Conservation (phyloP, 2,797 vertebrate genomes). For the Thamnophis elegans region DNA sequence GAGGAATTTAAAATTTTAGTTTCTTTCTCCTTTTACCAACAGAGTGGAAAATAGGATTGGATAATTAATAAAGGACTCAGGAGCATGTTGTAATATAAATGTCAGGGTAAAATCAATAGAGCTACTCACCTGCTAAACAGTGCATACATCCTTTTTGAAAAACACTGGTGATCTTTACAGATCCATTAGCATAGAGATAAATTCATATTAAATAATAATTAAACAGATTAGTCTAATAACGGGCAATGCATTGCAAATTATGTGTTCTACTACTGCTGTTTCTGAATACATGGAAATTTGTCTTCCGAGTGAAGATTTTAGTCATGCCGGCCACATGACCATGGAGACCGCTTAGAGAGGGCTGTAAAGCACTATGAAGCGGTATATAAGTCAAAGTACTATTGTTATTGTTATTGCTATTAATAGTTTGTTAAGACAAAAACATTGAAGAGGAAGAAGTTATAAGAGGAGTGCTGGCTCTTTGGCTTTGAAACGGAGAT, state of each 20-base stretch:
- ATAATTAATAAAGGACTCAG: constrained; percentile 46
- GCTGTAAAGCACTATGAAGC: too few relatives aligned
- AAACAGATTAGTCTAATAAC: constrained; percentile 60
- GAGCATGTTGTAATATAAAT: constrained; percentile 34
- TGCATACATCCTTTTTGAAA: constrained; percentile 57
- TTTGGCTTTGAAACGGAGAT: too few relatives aligned
- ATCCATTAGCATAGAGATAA: constrained; percentile 66
- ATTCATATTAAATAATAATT: constrained; percentile 69
- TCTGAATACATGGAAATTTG: not conserved
- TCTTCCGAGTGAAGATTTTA: not conserved
- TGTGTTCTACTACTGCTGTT: constrained; percentile 33
- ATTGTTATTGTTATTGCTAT: too few relatives aligned
- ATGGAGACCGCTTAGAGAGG: too few relatives aligned
- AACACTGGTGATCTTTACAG: constrained; percentile 68
- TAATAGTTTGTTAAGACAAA: too few relatives aligned
- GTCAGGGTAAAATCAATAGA: constrained; percentile 61
- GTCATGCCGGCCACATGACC: too few relatives aligned
- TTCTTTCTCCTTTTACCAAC: constrained; percentile 39
- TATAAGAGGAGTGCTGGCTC: too few relatives aligned
- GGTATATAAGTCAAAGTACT: too few relatives aligned
- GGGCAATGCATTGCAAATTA: constrained; percentile 34
- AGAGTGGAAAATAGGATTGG: constrained; percentile 63
- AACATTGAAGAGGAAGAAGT: too few relatives aligned
- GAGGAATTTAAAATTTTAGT: not conserved
- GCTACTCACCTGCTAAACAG: constrained; percentile 54